Evolutionary conservation across 2,797 vertebrate species (phyloP).

Genomic region (Oreonectes daqikongensis): DNA sequence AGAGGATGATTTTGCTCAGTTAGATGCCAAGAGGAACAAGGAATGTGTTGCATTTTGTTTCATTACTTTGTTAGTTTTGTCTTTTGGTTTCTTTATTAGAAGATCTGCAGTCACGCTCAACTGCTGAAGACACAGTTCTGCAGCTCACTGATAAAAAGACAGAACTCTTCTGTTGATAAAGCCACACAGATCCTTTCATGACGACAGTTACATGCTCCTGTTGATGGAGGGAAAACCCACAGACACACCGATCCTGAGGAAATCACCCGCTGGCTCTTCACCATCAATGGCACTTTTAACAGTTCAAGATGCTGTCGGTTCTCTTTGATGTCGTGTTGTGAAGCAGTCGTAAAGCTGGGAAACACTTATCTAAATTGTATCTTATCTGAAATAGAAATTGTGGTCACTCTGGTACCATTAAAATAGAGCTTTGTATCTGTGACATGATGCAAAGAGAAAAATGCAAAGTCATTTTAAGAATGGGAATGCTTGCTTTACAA

Average conservation of each 20-base stretch:
- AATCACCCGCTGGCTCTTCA: not conserved
- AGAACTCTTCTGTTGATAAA: constrained; percentile 50
- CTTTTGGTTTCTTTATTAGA: constrained; percentile 27
- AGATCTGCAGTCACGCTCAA: constrained; percentile 44
- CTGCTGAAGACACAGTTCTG: constrained; percentile 47
- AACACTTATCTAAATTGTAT: constrained; percentile 16
- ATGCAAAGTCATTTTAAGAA: not conserved
- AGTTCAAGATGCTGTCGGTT: constrained; percentile 1
- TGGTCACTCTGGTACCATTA: not conserved
- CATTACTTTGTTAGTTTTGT: not conserved
- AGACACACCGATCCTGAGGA: not conserved
- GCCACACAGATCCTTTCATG: constrained; percentile 26
- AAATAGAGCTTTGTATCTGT: constrained; percentile 5
- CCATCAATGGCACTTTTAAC: constrained; percentile 3
- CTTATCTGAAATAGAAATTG: not conserved
- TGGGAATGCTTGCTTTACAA: not conserved
- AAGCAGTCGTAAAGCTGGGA: constrained; percentile 12
- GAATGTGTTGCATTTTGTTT: constrained; percentile 9
- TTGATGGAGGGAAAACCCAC: not conserved
- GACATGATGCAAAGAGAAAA: constrained; percentile 5
- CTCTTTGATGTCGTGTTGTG: constrained; percentile 5
- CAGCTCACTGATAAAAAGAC: constrained; percentile 50
- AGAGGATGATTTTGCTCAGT: constrained; percentile 16
- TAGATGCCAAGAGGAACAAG: constrained; percentile 41
- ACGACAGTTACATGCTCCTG: constrained; percentile 42